Base-by-base conservation (phyloP, 2,113 vertebrate species). In the Halcyon malimbica region DNA sequence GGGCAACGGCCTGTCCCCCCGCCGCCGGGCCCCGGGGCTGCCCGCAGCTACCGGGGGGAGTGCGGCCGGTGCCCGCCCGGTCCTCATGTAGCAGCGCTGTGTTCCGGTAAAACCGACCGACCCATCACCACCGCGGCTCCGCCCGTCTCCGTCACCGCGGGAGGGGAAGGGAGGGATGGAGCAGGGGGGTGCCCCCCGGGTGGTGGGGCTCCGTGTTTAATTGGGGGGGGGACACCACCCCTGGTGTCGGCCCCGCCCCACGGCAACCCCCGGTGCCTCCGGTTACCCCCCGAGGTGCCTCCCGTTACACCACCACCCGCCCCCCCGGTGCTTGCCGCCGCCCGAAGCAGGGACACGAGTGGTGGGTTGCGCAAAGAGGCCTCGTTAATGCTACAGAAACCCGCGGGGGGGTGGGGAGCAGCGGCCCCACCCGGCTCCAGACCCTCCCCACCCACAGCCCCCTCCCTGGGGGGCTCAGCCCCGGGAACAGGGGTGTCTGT, bases 321-420 rank as follows among this genome's bases (percentile, higher is more conserved):
- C 17, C 48, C 2, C 71, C 46, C 48, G 9, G 25, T 20, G n/a
- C 13, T n/a, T 16, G 9, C 62, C 37, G 10, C 20, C 24, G 13
- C 35, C 48, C 69, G 50, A 70, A 93, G 56, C 75, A 85, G 71
- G 67, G 37, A 75, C 57, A 86, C 57, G 29, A 89, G 56, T 33
- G 84, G 44, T 57, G 81, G 13, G 42, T 91, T 93, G 85, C 63
- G 16, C 73, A 88, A 54, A 90, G 77, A 93, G 81, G 54, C 68
- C 13, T 83, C 82, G 24, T 89, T 91, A 76, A 89, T 73, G 89
- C 92, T 73, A 87, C 89, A 92, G n/a, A 53, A 83, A 70, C 68
- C 57, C 20, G 2, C 48, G 13, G 48, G 21, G 21, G 29, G 8
- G 4, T 18, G 24, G 31, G n/a, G 11, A 15, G 10, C 73, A 62